These are phyloP conservation scores for Amphiduros pacificus DNA, from an alignment of 2,888 invertebrate genomes.

Conservation along the genomic window DNA sequence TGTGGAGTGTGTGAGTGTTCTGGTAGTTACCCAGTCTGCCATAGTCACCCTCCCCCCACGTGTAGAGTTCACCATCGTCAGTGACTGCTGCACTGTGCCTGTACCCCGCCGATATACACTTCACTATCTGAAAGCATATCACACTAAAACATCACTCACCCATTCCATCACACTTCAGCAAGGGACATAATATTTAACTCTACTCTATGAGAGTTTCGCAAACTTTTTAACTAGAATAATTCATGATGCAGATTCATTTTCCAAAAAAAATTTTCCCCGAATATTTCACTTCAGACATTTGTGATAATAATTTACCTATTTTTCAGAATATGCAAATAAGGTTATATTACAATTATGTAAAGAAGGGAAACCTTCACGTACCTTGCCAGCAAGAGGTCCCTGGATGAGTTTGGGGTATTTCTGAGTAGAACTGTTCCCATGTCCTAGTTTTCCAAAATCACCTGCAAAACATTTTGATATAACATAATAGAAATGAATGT, in stretches of 20 bases:
- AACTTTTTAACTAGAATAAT: no score
- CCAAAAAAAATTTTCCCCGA: no score
- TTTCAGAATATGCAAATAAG: no score
- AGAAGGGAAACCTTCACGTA: no score
- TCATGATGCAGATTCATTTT: no score
- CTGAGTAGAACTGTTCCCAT: slow-evolving; percentile 69
- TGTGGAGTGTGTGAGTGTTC: neutral
- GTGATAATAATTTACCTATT: no score
- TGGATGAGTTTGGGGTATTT: slow-evolving; percentile 66
- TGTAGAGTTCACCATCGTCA: slow-evolving; percentile 68
- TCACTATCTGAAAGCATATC: slow-evolving; percentile 38
- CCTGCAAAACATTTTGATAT: slow-evolving; percentile 49
- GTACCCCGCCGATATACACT: slow-evolving; percentile 66
- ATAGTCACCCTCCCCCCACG: slow-evolving; percentile 71
- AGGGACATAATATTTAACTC: no score
- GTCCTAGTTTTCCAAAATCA: slow-evolving; percentile 70
- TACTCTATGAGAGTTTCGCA: neutral
- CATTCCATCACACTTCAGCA: no score
- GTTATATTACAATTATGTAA: no score
- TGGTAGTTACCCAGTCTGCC: slow-evolving; percentile 63
- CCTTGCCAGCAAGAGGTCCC: slow-evolving; percentile 67
- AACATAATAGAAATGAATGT: neutral
- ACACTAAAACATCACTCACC: neutral
- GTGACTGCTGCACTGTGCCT: slow-evolving; percentile 70
- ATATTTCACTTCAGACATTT: no score